Percentiles rank a stretch among this genome's conserved stretches.
Conservation (phyloP, 2,113 vertebrate genomes). For the Oriolus oriolus region DNA sequence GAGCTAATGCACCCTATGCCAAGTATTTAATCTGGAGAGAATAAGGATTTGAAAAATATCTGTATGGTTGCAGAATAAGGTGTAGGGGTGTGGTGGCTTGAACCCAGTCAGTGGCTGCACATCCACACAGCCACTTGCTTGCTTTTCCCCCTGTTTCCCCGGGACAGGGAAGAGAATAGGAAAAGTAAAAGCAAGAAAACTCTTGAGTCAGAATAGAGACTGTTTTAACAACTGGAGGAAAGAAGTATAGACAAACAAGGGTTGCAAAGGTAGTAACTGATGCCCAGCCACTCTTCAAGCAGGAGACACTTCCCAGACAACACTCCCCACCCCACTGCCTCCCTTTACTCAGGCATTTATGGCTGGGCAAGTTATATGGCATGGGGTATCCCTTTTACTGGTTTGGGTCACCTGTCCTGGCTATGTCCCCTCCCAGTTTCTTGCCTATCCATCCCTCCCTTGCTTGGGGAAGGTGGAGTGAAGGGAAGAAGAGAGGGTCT, state of each 20-base stretch:
- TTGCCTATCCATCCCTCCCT: rapidly evolving
- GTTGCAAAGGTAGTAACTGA: background rate
- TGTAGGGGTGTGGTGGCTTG: background rate
- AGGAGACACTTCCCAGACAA: background rate
- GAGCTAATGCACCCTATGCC: background rate
- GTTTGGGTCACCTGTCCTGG: background rate
- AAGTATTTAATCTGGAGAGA: background rate
- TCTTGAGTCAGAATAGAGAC: background rate
- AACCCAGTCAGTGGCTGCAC: background rate
- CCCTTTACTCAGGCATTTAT: background rate
- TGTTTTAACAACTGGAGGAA: background rate
- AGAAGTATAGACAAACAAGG: background rate
- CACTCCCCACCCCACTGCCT: rapidly evolving
- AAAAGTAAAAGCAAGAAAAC: background rate
- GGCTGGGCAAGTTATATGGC: background rate
- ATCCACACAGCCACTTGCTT: background rate
- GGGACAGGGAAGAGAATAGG: background rate
- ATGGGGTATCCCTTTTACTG: background rate
- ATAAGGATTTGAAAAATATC: background rate
- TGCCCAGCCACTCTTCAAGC: background rate
- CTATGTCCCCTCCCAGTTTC: background rate
- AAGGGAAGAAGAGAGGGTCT: background rate
- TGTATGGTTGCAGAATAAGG: rapidly evolving
- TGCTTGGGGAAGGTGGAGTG: rapidly evolving
- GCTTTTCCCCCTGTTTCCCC: rapidly evolving